Evolutionary conservation across 2,113 vertebrate genomes (phyloP).

Genomic region (Cavia aperea): DNA sequence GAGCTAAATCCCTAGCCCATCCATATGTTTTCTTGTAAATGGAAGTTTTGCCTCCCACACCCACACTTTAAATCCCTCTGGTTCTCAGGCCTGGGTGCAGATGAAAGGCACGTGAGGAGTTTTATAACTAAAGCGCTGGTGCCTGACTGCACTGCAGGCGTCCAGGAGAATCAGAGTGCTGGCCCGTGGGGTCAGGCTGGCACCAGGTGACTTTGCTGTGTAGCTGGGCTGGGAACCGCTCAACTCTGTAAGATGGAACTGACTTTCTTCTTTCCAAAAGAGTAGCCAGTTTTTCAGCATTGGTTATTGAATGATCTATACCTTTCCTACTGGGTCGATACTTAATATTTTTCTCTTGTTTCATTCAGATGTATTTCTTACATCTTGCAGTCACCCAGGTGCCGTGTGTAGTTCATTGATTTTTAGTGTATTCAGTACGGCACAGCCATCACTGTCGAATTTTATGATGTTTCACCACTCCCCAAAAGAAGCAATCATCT

Average conservation of each 20-base stretch:
- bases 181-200: not conserved
- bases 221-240: not conserved
- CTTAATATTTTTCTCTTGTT: not conserved
- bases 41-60: not conserved
- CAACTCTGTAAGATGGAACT: not conserved
- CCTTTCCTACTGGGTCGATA: not conserved
- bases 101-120: not conserved
- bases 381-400: not conserved
- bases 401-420: not conserved
- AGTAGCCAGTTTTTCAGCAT: not conserved
- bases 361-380: not conserved
- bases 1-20: not conserved
- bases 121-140: not conserved
- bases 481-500: not conserved
- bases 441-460: not conserved
- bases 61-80: not conserved
- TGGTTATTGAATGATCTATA: not conserved
- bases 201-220: not conserved
- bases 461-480: not conserved
- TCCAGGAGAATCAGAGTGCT: not conserved
- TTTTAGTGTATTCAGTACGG: not conserved
- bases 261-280: conserved; percentile 29
- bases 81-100: not conserved
- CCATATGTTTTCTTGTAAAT: not conserved
- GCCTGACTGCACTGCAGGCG: not conserved